Conservation (phyloP, 2,888 invertebrate species). For the Phalera bucephala region DNA sequence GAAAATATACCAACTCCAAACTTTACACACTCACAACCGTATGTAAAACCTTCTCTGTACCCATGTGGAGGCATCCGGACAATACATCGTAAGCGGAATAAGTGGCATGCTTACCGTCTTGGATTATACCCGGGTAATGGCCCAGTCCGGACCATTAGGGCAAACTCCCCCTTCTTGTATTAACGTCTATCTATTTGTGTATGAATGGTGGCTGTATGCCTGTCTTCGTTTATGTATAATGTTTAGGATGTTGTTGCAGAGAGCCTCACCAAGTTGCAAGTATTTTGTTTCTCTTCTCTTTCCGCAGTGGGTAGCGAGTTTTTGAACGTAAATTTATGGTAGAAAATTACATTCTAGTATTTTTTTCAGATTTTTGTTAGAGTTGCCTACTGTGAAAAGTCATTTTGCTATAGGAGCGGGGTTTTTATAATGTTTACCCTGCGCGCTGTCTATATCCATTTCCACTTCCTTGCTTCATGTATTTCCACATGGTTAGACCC, state of each 20-base stretch:
- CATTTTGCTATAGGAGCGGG: too few species aligned
- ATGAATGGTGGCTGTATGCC: neutral
- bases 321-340: too few species aligned
- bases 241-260: conserved; percentile 4
- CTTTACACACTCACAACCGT: conserved; percentile 16
- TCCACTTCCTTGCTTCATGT: too few species aligned
- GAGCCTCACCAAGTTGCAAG: too few species aligned
- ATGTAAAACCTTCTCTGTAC: conserved; percentile 12
- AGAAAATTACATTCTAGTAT: too few species aligned
- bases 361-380: too few species aligned
- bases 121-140: conserved; percentile 41
- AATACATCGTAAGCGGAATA: conserved; percentile 40
- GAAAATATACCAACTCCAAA: conserved; percentile 29
- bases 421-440: too few species aligned
- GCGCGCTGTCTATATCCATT: too few species aligned
- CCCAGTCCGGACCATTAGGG: conserved; percentile 25
- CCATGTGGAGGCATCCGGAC: conserved; percentile 32
- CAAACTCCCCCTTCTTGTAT: conserved; percentile 24
- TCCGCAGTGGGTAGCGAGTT: too few species aligned
- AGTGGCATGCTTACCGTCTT: conserved; percentile 38
- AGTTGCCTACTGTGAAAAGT: too few species aligned
- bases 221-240: conserved; percentile 6
- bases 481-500: too few species aligned
- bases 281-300: too few species aligned
- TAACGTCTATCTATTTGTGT: conserved; percentile 8